Base-by-base conservation (phyloP, 2,888 invertebrate species). In the Cataglyphis rosenhaueri region DNA sequence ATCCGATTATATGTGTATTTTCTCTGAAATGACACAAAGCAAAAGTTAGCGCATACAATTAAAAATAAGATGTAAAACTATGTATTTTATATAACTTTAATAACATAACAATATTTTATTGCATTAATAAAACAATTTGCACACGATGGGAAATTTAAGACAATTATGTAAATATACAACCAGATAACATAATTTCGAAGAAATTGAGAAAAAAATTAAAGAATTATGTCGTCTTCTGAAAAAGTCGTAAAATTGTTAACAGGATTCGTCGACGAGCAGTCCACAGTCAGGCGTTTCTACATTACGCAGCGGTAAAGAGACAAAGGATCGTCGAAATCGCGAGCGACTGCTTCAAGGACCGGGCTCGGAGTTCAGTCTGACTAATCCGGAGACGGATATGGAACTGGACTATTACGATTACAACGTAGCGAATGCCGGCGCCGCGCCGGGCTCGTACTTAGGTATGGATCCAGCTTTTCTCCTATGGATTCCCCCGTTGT, bases 381-480 rank as follows among this genome's bases (percentile, higher is more conserved):
- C 95, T 0, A 97, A 96, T 5, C 97, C 96, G 65, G 97, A 97
- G 70, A 95, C 95, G 65, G 98, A 98, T 91, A 95, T 98, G 92
- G 98, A 98, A 94, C 95, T 98, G 87, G 98, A 98, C 93, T 98
- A 98, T 92, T 98, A 98, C 92, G 98, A 98, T 93, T 98, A 98
- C 91, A 98, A 98, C 95, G 98, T 98, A 9, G 97, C 97, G 71
- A 98, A 98, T 92, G 95, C 95, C 0, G 97, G 97, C 84, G 97
- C 97, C 10, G 97, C 97, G 18, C 98, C 98, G 1, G 98, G 98
- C 29, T 98, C 98, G 0, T 98, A 98, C 92, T 95, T 98, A 82
- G 98, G 98, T 68, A 98, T 98, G 98, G 98, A 98, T 94, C 98
- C 98, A 0, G 98, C 98, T 0, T 98, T 97, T 93, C 95, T 98